Percentiles rank a stretch among this genome's conserved stretches.
phyloP scores from a whole-genome alignment of 1,140 invertebrate species.

The Yoshiicerus persimilis region DNA sequence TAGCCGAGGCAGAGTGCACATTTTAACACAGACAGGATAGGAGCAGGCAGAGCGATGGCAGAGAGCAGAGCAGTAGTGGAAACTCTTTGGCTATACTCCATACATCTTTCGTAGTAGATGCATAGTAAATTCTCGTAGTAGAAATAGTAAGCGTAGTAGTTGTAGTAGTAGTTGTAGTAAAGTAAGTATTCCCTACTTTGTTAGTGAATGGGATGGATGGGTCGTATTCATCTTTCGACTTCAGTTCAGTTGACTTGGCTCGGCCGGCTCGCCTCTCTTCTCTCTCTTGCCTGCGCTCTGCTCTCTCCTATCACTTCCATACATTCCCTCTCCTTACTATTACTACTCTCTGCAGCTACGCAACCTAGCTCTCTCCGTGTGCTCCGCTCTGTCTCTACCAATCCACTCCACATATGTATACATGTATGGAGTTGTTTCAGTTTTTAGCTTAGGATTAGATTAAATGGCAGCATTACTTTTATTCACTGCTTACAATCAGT shows the following conservation, averaged over 20 bases:
- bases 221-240: constrained; percentile 4
- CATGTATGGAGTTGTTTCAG: not conserved
- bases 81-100: not conserved
- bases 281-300: not conserved
- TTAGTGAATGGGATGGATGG: not conserved
- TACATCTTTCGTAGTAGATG: constrained; percentile 12
- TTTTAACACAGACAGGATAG: not conserved
- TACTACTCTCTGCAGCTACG: not conserved
- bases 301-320: not conserved
- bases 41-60: not conserved
- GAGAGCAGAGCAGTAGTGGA: not conserved
- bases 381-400: not conserved
- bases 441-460: not conserved
- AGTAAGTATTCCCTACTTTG: not conserved
- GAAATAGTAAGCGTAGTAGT: constrained; percentile 17
- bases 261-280: not conserved
- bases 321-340: not conserved
- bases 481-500: not conserved
- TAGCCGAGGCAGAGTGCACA: not conserved
- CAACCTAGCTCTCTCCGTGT: not conserved
- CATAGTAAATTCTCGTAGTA: constrained; percentile 17
- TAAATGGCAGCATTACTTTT: not conserved
- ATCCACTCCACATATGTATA: not conserved
- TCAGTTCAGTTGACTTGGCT: not conserved
- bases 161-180: constrained; percentile 12